Evolutionary conservation across 2,888 invertebrate species (phyloP), one percentile per base, ranked within the genome.

Genomic region (Malthinus seriepunctatus): DNA sequence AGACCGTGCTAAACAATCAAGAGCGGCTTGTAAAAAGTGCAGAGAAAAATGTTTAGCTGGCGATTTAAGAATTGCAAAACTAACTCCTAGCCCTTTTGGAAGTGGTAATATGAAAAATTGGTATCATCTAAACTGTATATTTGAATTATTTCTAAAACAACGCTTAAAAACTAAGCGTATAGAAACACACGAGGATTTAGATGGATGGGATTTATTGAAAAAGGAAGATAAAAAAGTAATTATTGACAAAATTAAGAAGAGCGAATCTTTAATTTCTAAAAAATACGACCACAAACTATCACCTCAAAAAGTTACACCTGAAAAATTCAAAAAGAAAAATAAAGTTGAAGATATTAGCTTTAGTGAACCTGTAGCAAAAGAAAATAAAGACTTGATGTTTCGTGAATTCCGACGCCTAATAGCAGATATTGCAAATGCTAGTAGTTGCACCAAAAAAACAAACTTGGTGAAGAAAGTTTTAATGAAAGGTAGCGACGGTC

Each of bases 1-100:
- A 8, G 95, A 95, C 67, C 84, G 89, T 62, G 93, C 93, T 0
- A 93, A 93, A 79, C 83, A 87, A 8, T 90, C 90, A 0, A 83
- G 90, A 48, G 90, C 95, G 1, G 85, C 86, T 9, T 95, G 95
- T 73, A 94, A 94, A 76, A 91, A 89, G 70, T 95, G 95, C 76
- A 95, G 94, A 79, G 81, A 84, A 58, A 88, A 88, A 71, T 89
- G 93, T 70, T 84, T 85, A 1, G 84, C 86, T 71, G 91, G 88
- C 14, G 82, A 85, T 58, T 71, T 93, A 42, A 82, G 95, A 56
- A 79, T 95, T 44, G 94, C 90, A 0, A 94, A 93, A 76, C 65
- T 92, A 11, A 84, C 86, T 3, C 79, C 88, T 1, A 95, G 92
- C 77, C 92, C 91, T 0, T 94, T 92, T 72, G 86, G 83, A 9